A percentile compares a stretch with the other conserved stretches of the same genome.
Conservation (phyloP, 2,113 vertebrate genomes). For the Neoarius graeffei region DNA sequence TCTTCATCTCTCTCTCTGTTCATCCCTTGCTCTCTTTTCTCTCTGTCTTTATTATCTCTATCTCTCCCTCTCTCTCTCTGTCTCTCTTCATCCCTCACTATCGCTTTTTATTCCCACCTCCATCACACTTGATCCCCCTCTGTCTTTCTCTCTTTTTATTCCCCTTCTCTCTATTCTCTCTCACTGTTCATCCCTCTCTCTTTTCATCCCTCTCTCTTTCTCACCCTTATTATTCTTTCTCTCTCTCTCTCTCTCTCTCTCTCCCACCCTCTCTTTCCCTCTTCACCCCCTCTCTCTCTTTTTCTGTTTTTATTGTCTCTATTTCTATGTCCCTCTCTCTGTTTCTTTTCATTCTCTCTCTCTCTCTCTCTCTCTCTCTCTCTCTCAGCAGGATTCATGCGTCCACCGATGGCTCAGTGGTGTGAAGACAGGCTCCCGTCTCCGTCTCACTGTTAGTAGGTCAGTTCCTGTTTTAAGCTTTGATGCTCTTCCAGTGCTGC, state of each 20-base stretch:
- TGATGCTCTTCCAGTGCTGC: slow-evolving; percentile 7
- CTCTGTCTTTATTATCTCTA: too few species aligned
- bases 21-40: too few species aligned
- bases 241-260: not conserved
- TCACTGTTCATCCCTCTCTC: not conserved
- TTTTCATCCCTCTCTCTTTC: not conserved
- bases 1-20: too few species aligned
- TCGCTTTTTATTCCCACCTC: too few species aligned
- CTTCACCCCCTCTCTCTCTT: slow-evolving; percentile 3
- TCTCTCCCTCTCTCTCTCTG: too few species aligned
- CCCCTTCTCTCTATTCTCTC: not conserved
- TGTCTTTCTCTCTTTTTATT: not conserved
- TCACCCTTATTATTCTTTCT: not conserved
- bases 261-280: not conserved
- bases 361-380: slow-evolving; percentile 26
- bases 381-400: slow-evolving; percentile 44
- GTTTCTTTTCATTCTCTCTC: not conserved
- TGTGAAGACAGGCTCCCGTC: slow-evolving; percentile 50
- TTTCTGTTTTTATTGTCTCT: too few species aligned
- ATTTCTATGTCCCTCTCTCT: not conserved
- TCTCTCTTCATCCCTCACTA: too few species aligned
- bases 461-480: slow-evolving; percentile 64
- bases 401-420: slow-evolving; percentile 60
- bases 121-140: not conserved
- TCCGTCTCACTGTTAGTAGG: slow-evolving; percentile 64